Percentiles rank a stretch among this genome's conserved stretches.
phyloP scores from a whole-genome alignment of 2,888 invertebrate genomes.

The Diarsia brunnea region DNA sequence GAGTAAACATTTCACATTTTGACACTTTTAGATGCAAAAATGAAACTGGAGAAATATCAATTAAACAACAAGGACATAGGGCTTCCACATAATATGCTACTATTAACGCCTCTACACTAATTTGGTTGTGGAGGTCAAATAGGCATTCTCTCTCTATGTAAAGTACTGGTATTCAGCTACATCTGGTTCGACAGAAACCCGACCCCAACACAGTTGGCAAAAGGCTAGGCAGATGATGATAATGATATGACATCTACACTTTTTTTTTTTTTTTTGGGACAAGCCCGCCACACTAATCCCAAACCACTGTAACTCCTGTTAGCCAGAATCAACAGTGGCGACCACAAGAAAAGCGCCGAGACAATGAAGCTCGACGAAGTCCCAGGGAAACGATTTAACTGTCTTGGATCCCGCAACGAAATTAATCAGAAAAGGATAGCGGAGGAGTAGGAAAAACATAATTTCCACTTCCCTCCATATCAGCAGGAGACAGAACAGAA shows the following conservation, averaged over 20 bases:
- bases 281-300: too few relatives aligned
- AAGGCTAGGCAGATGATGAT: background rate
- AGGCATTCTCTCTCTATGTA: background rate
- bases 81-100: background rate
- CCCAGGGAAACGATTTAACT: too few relatives aligned
- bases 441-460: too few relatives aligned
- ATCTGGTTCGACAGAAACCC: background rate
- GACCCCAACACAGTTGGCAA: background rate
- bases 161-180: background rate
- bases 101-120: background rate
- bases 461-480: too few relatives aligned
- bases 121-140: background rate
- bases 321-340: too few relatives aligned
- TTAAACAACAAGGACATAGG: background rate
- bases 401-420: too few relatives aligned
- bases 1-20: background rate
- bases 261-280: too few relatives aligned
- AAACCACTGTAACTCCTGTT: too few relatives aligned
- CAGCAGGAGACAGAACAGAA: too few relatives aligned
- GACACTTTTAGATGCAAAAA: background rate
- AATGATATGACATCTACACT: background rate
- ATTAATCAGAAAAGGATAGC: too few relatives aligned
- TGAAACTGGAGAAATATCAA: background rate
- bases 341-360: too few relatives aligned
- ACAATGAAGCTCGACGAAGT: too few relatives aligned